Percentiles rank a stretch among this genome's conserved stretches.
Conservation (phyloP, 2,797 vertebrate species). For the Chelmon rostratus region DNA sequence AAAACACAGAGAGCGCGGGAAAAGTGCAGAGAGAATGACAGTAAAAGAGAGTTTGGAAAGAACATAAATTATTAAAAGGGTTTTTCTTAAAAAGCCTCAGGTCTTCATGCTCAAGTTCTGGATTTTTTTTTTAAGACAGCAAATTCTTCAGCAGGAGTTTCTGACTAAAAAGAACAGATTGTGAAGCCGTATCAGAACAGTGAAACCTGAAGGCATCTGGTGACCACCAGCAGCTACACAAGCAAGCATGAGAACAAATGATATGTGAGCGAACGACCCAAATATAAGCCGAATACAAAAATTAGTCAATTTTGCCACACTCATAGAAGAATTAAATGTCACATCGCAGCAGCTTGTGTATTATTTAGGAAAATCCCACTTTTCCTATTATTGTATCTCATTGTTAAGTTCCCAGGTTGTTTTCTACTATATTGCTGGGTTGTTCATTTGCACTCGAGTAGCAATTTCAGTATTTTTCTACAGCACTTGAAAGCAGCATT, state of each 20-base stretch:
- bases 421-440: not conserved
- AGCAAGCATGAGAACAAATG: not conserved
- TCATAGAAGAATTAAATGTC: not conserved
- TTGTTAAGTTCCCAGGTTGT: conserved; percentile 8
- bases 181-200: not conserved
- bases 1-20: not conserved
- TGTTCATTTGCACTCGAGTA: conserved; percentile 24
- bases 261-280: not conserved
- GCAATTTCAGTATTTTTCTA: conserved; percentile 50
- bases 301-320: not conserved
- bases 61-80: conserved; percentile 30
- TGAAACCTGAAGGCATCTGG: not conserved
- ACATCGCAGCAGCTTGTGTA: not conserved
- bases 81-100: conserved; percentile 41
- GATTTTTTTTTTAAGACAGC: conserved; percentile 23
- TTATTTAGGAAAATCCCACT: too few relatives aligned
- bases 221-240: not conserved
- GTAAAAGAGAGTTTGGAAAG: conserved; percentile 6
- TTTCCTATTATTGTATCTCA: not conserved
- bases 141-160: not conserved
- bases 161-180: not conserved
- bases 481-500: conserved; percentile 32
- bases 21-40: conserved; percentile 8
- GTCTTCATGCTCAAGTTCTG: conserved; percentile 40
- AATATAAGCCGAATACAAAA: not conserved